A percentile compares a stretch with the other conserved stretches of the same genome.
phyloP scores from a whole-genome alignment of 64 coral and sea anemone genomes.

The Dendronephthya gigantea region DNA sequence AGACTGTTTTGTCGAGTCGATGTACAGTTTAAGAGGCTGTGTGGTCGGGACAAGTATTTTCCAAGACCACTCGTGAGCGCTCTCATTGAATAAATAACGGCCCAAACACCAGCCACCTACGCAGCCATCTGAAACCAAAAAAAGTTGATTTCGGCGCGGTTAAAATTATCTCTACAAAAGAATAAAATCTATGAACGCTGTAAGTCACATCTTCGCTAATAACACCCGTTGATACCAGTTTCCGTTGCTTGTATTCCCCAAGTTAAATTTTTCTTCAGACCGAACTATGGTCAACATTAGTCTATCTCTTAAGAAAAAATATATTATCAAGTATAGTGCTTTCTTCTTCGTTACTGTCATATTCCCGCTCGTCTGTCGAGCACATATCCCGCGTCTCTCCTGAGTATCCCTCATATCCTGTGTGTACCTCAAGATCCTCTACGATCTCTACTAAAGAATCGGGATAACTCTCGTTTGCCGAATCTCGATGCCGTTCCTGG shows the following conservation, averaged over 20 bases:
- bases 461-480: background rate
- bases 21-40: background rate
- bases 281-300: background rate
- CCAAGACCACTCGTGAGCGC: background rate
- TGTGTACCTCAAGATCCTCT: background rate
- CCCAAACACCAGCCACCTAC: no score
- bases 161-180: no score
- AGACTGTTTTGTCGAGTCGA: background rate
- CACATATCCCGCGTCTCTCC: background rate
- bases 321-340: slow-evolving; percentile 4
- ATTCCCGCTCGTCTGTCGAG: background rate
- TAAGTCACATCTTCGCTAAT: no score
- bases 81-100: background rate
- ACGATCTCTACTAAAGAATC: background rate
- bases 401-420: background rate
- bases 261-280: no score
- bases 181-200: no score
- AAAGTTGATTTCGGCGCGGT: no score
- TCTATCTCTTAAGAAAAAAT: slow-evolving; percentile 1
- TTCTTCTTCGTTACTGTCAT: background rate
- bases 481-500: background rate
- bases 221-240: no score
- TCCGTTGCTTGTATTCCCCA: no score
- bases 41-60: background rate
- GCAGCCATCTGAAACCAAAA: no score